Evolutionary conservation across 2,113 vertebrate species (phyloP), one percentile per base, ranked within the genome.

Genomic region (Menura novaehollandiae): DNA sequence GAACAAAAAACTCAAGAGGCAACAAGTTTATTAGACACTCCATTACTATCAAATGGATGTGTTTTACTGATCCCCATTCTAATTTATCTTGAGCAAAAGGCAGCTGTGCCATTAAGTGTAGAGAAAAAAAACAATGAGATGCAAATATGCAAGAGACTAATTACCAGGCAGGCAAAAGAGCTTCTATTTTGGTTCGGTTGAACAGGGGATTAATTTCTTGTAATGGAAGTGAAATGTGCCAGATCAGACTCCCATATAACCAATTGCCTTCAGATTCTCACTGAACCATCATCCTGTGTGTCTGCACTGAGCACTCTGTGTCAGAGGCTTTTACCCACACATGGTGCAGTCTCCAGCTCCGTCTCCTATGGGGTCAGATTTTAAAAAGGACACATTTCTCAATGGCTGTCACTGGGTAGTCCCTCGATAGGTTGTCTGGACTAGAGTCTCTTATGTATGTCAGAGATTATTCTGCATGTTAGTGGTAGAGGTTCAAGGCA

Each of bases 121-220:
- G 46, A 76, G 35, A 56, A 96, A 92, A 92, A 95, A 94, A 33
- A 13, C 63, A 94, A 83, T 68, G 91, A 95, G 75, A 90, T 92
- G 60, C 47, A 95, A 95, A 95, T 77, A 79, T 83, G 44, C 85
- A 95, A 74, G 46, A 93, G 53, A 72, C 26, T 95, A 95, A 95
- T 89, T 92, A 83, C 33, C 35, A 75, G 39, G 30, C 87, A 68
- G 63, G 68, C 67, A 79, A 77, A 88, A 91, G 72, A 76, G 67
- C 56, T 93, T 89, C 69, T 95, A 74, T 95, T 93, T 95, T 92
- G 52, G 30, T 77, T 71, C 10, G 21, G 52, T 75, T 80, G 87
- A 91, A 86, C 80, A 71, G 75, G 72, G 52, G 47, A 93, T 97
- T 97, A 91, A 84, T 85, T 94, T 96, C 47, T 95, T 6, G 1